phyloP scores from a whole-genome alignment of 2,113 vertebrate genomes.

The Malurus elegans region DNA sequence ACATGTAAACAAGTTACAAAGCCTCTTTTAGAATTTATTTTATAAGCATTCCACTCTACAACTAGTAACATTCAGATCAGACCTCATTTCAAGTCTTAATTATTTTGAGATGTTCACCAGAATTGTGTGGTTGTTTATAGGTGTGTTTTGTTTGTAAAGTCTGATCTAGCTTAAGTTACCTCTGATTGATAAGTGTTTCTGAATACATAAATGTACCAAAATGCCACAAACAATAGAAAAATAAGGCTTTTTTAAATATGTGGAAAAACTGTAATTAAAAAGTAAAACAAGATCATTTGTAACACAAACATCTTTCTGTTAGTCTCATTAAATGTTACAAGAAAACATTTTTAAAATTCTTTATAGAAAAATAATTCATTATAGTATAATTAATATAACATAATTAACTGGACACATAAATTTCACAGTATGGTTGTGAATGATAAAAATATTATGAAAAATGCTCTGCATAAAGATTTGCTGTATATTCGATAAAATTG shows the following conservation, averaged over 20 bases:
- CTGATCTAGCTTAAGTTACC: not conserved
- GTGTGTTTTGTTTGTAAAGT: not conserved
- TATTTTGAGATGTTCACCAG: not conserved
- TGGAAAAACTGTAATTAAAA: slow-evolving; percentile 29
- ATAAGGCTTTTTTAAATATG: not conserved
- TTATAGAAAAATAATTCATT: not conserved
- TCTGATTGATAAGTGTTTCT: not conserved
- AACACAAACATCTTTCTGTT: not conserved
- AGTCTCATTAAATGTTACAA: not conserved
- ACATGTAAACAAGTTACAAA: not conserved
- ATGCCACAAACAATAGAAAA: not conserved
- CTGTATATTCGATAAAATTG: slow-evolving; percentile 55
- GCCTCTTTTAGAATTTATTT: not conserved
- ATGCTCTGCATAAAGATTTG: slow-evolving; percentile 7
- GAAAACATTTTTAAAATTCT: not conserved
- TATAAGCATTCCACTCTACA: not conserved
- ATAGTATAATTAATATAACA: slow-evolving; percentile 27
- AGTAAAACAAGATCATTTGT: not conserved
- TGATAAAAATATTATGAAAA: slow-evolving; percentile 32
- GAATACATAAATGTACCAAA: not conserved
- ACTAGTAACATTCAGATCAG: not conserved
- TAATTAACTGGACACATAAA: slow-evolving; percentile 39
- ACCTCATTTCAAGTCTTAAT: not conserved
- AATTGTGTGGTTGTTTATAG: not conserved
- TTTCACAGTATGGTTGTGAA: slow-evolving; percentile 3